Conservation (phyloP, 64 coral and sea anemone species). For the Pocillopora damicornis region DNA sequence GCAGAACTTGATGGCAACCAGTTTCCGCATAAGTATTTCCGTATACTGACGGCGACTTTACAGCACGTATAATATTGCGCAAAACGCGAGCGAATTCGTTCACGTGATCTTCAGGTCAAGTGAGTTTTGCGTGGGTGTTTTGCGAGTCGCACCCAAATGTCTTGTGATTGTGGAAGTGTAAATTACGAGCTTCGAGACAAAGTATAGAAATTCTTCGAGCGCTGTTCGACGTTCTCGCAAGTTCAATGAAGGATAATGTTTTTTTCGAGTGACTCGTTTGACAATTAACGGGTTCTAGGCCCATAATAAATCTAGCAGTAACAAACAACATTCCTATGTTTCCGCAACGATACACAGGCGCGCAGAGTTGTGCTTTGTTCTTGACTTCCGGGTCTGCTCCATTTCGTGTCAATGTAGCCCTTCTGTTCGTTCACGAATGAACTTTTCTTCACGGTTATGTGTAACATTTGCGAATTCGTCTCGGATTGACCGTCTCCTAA, state of each 20-base stretch:
- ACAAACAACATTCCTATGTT: slow-evolving; percentile 42
- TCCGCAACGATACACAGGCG: slow-evolving; percentile 26
- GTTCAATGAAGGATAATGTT: neutral
- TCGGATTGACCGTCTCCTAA: neutral
- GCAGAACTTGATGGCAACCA: neutral
- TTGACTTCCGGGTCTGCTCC: slow-evolving; percentile 33
- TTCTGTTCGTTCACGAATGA: slow-evolving; percentile 10
- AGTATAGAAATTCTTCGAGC: neutral
- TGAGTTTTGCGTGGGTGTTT: slow-evolving; percentile 16
- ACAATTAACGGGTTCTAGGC: neutral
- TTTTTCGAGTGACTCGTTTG: neutral
- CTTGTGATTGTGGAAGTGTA: neutral
- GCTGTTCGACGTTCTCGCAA: neutral
- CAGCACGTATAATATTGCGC: slow-evolving; percentile 15
- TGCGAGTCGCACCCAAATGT: slow-evolving; percentile 17
- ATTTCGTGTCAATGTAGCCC: slow-evolving; percentile 11
- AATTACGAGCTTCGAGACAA: slow-evolving; percentile 18
- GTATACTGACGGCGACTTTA: neutral
- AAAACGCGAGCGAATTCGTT: neutral
- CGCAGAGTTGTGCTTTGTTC: slow-evolving; percentile 16
- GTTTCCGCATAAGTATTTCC: slow-evolving; percentile 35
- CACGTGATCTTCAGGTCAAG: slow-evolving; percentile 11
- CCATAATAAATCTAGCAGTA: slow-evolving; percentile 10
- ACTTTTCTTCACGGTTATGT: neutral
- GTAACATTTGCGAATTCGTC: neutral